These are phyloP conservation scores for Spilosoma lubricipeda DNA, from an alignment of 2,888 invertebrate species.

Conservation along the genomic window DNA sequence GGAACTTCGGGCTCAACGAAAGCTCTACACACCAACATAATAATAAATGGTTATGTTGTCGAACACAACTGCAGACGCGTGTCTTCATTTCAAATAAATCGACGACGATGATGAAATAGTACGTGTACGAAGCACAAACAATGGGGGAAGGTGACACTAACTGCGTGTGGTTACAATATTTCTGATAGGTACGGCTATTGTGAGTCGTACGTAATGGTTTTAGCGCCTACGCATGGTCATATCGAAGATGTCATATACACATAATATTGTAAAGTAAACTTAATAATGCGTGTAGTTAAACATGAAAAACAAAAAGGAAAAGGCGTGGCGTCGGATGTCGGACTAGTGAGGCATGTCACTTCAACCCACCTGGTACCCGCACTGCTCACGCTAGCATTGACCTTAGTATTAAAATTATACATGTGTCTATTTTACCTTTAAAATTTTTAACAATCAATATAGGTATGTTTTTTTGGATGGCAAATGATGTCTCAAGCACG, in stretches of 20 bases:
- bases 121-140: conserved; percentile 69
- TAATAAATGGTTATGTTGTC: conserved; percentile 72
- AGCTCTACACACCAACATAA: conserved; percentile 69
- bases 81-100: conserved; percentile 73
- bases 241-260: conserved; percentile 43
- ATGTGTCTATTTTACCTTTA: neutral
- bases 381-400: conserved; percentile 34
- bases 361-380: conserved; percentile 52
- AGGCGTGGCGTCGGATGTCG: conserved; percentile 65
- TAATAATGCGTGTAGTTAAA: conserved; percentile 56
- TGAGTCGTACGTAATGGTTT: conserved; percentile 56
- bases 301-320: conserved; percentile 61
- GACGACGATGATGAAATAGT: conserved; percentile 73
- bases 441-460: neutral
- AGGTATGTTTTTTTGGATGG: neutral
- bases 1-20: conserved; percentile 70
- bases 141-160: conserved; percentile 69
- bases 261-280: conserved; percentile 36
- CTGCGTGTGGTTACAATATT: conserved; percentile 58
- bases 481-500: neutral
- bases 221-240: conserved; percentile 55
- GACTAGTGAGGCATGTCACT: conserved; percentile 61
- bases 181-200: conserved; percentile 56
- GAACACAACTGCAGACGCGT: conserved; percentile 66
- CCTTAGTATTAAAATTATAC: neutral